These are phyloP conservation scores for Augiades crinisus DNA, from an alignment of 2,888 invertebrate species.

Conservation along the genomic window DNA sequence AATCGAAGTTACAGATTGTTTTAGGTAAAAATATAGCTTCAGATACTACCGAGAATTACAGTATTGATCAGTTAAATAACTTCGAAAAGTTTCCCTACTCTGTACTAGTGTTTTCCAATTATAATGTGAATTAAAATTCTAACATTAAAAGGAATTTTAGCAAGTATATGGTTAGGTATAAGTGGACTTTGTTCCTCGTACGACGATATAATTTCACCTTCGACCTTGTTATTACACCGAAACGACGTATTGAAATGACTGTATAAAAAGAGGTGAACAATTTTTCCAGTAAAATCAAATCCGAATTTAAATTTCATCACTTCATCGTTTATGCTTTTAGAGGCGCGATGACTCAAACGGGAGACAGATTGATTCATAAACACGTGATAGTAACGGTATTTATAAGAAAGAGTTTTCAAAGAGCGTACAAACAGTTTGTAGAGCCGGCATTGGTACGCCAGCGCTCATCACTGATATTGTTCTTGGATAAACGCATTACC, in stretches of 20 bases:
- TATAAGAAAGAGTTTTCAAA: neutral
- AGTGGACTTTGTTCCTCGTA: neutral
- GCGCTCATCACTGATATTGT: conserved; percentile 21
- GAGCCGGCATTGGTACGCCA: neutral
- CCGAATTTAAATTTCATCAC: conserved; percentile 5
- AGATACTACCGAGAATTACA: too few species aligned
- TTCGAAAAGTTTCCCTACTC: too few species aligned
- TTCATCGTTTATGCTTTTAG: conserved; percentile 2
- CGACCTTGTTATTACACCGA: neutral
- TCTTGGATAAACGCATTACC: conserved; percentile 46
- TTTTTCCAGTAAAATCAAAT: neutral
- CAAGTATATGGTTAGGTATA: neutral
- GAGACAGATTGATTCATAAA: conserved; percentile 16
- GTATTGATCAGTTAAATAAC: too few species aligned
- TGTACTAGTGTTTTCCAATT: neutral
- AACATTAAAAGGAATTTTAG: neutral
- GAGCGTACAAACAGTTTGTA: neutral
- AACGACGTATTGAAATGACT: neutral
- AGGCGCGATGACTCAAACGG: conserved; percentile 6
- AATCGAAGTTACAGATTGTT: too few species aligned
- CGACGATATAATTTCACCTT: neutral
- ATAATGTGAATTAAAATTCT: neutral
- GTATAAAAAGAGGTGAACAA: neutral
- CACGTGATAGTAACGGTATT: conserved; percentile 6
- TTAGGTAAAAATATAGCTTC: too few species aligned